These are phyloP conservation scores for Illadopsis cleaveri DNA, from an alignment of 2,113 vertebrate genomes.

Conservation along the genomic window DNA sequence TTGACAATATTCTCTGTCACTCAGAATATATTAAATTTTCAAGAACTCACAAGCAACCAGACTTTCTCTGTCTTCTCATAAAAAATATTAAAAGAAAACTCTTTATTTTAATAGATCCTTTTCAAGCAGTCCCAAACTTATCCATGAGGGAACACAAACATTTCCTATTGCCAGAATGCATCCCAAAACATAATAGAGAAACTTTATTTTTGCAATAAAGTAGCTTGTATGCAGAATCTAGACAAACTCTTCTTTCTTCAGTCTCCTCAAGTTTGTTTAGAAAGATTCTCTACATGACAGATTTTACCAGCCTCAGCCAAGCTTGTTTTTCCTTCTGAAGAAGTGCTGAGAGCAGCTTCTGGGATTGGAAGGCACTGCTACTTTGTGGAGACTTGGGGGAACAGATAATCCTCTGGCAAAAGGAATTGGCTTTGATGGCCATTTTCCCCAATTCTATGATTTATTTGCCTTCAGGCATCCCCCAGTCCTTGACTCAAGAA, in stretches of 20 bases:
- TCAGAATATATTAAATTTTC: neutral
- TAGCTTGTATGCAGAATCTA: neutral
- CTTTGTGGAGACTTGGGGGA: neutral
- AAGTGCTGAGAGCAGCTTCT: neutral
- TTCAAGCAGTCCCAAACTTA: neutral
- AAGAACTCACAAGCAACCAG: neutral
- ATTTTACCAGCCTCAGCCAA: neutral
- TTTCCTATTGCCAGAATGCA: neutral
- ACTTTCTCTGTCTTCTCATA: neutral
- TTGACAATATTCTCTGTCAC: neutral
- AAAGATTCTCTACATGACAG: neutral
- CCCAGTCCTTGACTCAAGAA: neutral
- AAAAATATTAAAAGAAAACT: neutral
- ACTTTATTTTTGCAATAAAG: neutral
- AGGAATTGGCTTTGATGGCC: neutral
- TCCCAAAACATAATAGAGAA: neutral
- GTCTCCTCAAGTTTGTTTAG: neutral
- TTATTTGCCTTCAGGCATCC: slow-evolving; percentile 23
- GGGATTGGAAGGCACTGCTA: neutral
- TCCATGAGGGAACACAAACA: neutral
- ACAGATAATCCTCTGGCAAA: slow-evolving; percentile 45
- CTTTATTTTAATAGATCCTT: neutral
- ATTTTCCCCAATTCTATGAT: neutral
- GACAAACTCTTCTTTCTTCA: neutral
- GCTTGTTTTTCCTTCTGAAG: slow-evolving; percentile 3